Percentiles rank a stretch among this genome's conserved stretches.
Conservation (phyloP, 1,140 invertebrate genomes). For the Solenopsis fugax region DNA sequence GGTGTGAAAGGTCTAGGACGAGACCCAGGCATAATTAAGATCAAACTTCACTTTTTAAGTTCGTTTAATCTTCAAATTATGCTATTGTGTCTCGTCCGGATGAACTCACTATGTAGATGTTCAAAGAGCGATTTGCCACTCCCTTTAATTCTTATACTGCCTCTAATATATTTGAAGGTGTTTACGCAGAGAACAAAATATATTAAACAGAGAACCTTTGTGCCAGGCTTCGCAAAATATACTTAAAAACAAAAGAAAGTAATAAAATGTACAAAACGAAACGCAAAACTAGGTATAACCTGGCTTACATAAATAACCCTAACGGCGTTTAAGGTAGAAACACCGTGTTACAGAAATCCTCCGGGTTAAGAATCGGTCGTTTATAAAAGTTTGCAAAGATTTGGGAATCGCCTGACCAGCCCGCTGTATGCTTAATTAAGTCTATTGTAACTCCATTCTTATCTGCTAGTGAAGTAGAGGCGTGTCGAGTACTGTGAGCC, state of each 20-base stretch:
- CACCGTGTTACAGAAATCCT: background rate
- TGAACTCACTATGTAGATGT: background rate
- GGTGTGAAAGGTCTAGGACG: background rate
- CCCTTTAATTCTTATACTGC: too few species aligned
- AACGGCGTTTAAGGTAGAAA: background rate
- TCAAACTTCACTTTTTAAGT: background rate
- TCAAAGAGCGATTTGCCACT: background rate
- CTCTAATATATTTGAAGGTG: too few species aligned
- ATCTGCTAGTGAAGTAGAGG: background rate
- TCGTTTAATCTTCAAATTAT: constrained; percentile 14
- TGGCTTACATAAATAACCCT: too few species aligned
- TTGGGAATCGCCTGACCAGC: background rate
- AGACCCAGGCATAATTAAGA: background rate
- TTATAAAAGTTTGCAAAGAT: background rate
- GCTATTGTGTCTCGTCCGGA: background rate
- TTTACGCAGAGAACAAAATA: background rate
- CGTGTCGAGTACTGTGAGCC: background rate
- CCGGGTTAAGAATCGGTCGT: background rate
- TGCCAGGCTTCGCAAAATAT: too few species aligned
- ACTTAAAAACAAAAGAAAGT: too few species aligned
- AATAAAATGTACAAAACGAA: too few species aligned
- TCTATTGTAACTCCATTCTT: background rate
- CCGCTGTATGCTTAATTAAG: background rate
- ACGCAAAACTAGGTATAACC: too few species aligned
- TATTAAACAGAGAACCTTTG: too few species aligned